Evolutionary conservation across 2,113 vertebrate genomes (phyloP).

Genomic region (Actinemys pallida): DNA sequence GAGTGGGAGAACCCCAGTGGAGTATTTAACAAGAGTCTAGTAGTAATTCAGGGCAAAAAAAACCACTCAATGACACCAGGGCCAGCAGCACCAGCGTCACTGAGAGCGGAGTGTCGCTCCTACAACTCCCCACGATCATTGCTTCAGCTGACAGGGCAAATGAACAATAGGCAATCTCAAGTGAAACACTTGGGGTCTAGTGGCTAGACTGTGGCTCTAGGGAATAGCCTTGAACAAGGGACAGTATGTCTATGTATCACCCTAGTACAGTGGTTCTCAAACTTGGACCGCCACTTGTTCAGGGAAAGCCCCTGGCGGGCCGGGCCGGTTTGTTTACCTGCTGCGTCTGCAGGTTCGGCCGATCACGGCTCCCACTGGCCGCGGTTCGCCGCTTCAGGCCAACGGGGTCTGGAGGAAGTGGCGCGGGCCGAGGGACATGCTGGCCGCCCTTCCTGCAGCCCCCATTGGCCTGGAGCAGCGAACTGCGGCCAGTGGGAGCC

Average conservation of each 20-base stretch:
- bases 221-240: background rate
- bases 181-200: background rate
- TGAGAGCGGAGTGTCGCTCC: background rate
- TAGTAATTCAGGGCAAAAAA: background rate
- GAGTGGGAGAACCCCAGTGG: background rate
- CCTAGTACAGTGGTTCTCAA: background rate
- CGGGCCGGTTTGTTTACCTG: too few relatives aligned
- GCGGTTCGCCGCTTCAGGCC: too few relatives aligned
- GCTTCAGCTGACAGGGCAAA: background rate
- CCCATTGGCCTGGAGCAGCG: too few relatives aligned
- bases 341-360: too few relatives aligned
- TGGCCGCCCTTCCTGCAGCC: too few relatives aligned
- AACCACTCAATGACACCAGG: background rate
- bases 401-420: too few relatives aligned
- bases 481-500: too few relatives aligned
- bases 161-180: background rate
- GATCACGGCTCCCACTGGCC: too few relatives aligned
- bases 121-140: background rate
- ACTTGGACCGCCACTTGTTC: too few relatives aligned
- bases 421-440: too few relatives aligned
- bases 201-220: background rate
- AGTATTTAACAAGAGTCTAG: background rate
- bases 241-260: background rate
- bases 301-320: too few relatives aligned
- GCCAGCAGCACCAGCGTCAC: background rate